Evolutionary conservation across 2,888 invertebrate species (phyloP), one percentile per base, ranked within the genome.

Genomic region (Tuberolachnus salignus): DNA sequence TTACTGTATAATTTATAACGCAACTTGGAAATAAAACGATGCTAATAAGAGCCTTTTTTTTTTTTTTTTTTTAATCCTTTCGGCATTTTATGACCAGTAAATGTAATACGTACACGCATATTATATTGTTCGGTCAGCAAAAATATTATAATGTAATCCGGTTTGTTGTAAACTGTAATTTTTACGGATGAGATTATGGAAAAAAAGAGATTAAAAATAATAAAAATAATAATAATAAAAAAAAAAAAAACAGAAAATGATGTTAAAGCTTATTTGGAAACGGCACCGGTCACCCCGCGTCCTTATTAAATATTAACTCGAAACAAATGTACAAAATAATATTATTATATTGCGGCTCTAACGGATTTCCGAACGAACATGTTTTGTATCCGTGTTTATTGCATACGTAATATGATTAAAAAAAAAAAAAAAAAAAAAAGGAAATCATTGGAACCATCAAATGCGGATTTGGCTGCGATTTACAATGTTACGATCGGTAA

Each of bases 11-110:
- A 64, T 74, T 74, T 64, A 42, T 64, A 42, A 10, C 21, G 42
- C 16, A 11, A 64, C 42, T 53, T 53, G 53, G 21, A 64, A 74
- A 64, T 64, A 64, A 53, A 74, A 74, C 42, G 53, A 64, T n/a
- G 63, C 64, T 64, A 61, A 61, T 63, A 53, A 74, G 73, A 74
- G 21, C n/a, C n/a, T 53, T 64, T 73, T 73, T 69, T 53, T 63
- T 63, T 64, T 74, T 64, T 73, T 73, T 69, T 53, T 63, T 63
- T 64, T 74, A 64, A 74, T 64, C 64, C 49, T 42, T 16, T 53
- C 9, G 64, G 53, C 16, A n/a, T 64, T 74, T 73, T 74, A 74
- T 16, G 53, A 46, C 44, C 42, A 64, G 53, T 55, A 73, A 73
- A 73, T 73, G 26, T 73, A 46, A 64, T 74, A 64, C 42, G 51